phyloP scores from a whole-genome alignment of 2,888 invertebrate genomes.

The Scaptomyza cyrtandrae region DNA sequence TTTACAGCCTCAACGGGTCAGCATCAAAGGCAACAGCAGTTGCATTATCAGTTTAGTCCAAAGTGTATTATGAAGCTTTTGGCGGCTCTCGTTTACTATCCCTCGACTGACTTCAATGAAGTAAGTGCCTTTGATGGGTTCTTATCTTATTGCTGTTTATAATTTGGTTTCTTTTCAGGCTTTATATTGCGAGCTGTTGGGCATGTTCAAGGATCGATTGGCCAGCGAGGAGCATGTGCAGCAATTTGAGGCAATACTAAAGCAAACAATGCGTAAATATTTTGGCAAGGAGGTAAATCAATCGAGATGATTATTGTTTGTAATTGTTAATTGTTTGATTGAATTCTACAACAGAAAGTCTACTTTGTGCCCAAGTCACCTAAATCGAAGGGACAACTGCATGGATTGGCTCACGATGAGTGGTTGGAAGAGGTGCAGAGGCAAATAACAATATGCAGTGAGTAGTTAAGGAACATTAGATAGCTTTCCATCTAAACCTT shows the following conservation, averaged over 20 bases:
- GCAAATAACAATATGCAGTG: slow-evolving; percentile 88
- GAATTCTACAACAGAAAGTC: slow-evolving; percentile 71
- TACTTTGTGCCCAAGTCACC: slow-evolving; percentile 82
- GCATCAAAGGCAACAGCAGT: slow-evolving; percentile 44
- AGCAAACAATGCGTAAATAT: slow-evolving; percentile 85
- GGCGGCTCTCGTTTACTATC: slow-evolving; percentile 79
- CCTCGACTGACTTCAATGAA: slow-evolving; percentile 81
- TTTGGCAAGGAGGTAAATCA: slow-evolving; percentile 78
- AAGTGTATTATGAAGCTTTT: slow-evolving; percentile 83
- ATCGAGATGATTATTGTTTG: not conserved
- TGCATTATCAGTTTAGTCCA: slow-evolving; percentile 84
- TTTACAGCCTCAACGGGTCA: slow-evolving; percentile 64
- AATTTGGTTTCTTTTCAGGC: slow-evolving; percentile 85
- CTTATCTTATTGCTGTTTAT: slow-evolving; percentile 17
- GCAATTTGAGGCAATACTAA: slow-evolving; percentile 88
- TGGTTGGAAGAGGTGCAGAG: slow-evolving; percentile 88
- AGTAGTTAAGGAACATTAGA: slow-evolving; percentile 72
- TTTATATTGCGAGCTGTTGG: slow-evolving; percentile 90
- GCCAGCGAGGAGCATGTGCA: slow-evolving; percentile 87
- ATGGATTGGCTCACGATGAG: slow-evolving; percentile 86
- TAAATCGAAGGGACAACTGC: slow-evolving; percentile 77
- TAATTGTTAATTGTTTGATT: not conserved
- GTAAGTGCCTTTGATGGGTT: slow-evolving; percentile 51
- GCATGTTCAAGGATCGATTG: slow-evolving; percentile 91
- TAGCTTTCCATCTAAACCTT: no score